phyloP scores from a whole-genome alignment of 2,888 invertebrate genomes.

The Amblyjoppa fuscipennis region DNA sequence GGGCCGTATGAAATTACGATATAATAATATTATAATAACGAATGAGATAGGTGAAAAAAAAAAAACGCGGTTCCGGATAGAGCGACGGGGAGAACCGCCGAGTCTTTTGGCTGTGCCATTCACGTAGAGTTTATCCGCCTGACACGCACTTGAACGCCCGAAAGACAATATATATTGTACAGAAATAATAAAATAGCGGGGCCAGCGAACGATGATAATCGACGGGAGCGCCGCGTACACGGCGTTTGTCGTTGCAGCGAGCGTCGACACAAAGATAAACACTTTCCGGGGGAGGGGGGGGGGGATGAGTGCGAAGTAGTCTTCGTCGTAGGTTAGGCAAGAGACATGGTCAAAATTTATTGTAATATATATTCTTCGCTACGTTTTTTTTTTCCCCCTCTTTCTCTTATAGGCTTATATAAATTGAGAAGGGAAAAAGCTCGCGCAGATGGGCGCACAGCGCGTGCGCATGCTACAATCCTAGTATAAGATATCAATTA shows the following conservation, averaged over 20 bases:
- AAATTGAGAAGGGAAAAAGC: conserved; percentile 2
- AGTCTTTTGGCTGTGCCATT: conserved; percentile 84
- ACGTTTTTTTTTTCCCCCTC: conserved; percentile 50
- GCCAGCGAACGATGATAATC: conserved; percentile 4
- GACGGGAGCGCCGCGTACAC: not conserved
- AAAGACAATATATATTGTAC: conserved; percentile 53
- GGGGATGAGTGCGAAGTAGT: conserved; percentile 9
- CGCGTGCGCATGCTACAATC: conserved; percentile 53
- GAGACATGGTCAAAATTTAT: conserved; percentile 64
- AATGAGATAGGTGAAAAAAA: conserved; percentile 5
- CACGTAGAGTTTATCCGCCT: conserved; percentile 80
- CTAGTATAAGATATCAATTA: conserved; percentile 57
- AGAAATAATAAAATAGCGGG: conserved; percentile 25
- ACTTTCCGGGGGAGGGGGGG: not conserved
- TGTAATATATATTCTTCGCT: conserved; percentile 68
- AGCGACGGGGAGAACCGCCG: conserved; percentile 73
- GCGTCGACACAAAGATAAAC: conserved; percentile 5
- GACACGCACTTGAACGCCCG: conserved; percentile 73
- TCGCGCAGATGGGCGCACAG: conserved; percentile 52
- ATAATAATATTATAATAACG: conserved; percentile 6
- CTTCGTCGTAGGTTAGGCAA: conserved; percentile 50
- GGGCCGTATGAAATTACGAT: not conserved
- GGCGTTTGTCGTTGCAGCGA: conserved; percentile 9
- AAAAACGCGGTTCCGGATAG: conserved; percentile 25
- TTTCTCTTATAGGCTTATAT: conserved; percentile 50